A percentile compares a stretch with the other conserved stretches of the same genome.
These are phyloP conservation scores for Heliconius nattereri DNA, from an alignment of 1,140 invertebrate species.

Conservation along the genomic window DNA sequence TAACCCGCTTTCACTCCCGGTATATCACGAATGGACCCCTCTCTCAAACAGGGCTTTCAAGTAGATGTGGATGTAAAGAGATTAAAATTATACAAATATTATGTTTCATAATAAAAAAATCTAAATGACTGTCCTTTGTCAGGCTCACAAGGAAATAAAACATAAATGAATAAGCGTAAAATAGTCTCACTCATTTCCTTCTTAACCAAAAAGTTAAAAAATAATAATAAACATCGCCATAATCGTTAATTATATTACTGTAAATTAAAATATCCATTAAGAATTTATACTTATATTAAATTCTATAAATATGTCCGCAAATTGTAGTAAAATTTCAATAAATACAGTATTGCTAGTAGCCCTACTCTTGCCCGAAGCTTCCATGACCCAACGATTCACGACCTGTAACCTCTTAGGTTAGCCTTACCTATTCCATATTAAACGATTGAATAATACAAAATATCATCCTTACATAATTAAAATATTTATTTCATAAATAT, in stretches of 20 bases:
- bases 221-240: too few relatives aligned
- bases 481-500: background rate
- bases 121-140: background rate
- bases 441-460: slow-evolving; percentile 17
- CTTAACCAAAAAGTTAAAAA: background rate
- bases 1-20: slow-evolving; percentile 64
- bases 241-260: too few relatives aligned
- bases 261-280: background rate
- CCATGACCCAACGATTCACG: slow-evolving; percentile 21
- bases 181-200: background rate
- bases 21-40: slow-evolving; percentile 58
- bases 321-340: background rate
- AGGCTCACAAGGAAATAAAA: slow-evolving; percentile 5
- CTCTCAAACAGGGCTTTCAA: slow-evolving; percentile 18
- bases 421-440: slow-evolving; percentile 17
- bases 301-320: background rate
- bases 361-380: slow-evolving; percentile 26
- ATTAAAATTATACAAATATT: too few relatives aligned
- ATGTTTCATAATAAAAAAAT: too few relatives aligned
- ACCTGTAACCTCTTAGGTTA: slow-evolving; percentile 23
- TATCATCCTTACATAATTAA: background rate
- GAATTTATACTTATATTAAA: background rate
- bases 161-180: background rate
- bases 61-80: background rate
- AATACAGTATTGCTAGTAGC: slow-evolving; percentile 3